Evolutionary conservation across 2,888 invertebrate species (phyloP), one percentile per base, ranked within the genome.

Genomic region (Philopedon plagiatum): DNA sequence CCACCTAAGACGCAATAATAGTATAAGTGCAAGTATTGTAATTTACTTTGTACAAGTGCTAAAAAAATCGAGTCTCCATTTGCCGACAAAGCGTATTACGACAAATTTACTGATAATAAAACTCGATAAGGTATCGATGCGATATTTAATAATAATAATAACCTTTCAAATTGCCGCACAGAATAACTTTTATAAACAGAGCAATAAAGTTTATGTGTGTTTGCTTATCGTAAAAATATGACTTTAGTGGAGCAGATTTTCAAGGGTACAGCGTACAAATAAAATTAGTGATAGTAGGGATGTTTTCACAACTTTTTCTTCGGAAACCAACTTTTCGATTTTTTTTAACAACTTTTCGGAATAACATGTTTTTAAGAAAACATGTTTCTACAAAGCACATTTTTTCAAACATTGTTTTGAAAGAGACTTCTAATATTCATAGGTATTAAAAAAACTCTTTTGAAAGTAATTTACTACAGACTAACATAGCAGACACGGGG

Each of bases 81-180:
- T 39, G 68, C 72, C 72, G 72, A 72, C 72, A 72, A 72, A 72
- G 72, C 63, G 32, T 37, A 58, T 63, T 63, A 68, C 68, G 58
- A 73, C 64, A 73, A 73, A 65, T 69, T 69, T 62, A 63, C 73
- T 73, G 73, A 73, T 73, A n/a, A n/a, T n/a, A 73, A 73, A 68
- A 57, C 23, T 56, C 60, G 69, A 74, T 70, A 74, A 74, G 62
- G 73, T 56, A 34, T 66, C 57, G 69, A 70, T 61, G 66, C 70
- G 70, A 66, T 74, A 74, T 74, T 73, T 62, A 73, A 70, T 74
- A 71, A 65, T 68, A 66, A 65, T 68, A 69, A 69, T 69, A 69
- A 61, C 70, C 68, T 70, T 74, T 74, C 71, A 66, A 70, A 74
- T 66, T 74, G 64, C 69, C 69, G 73, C 68, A 61, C 54, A 58